Evolutionary conservation across 1,140 invertebrate species (phyloP), one percentile per base, ranked within the genome.

Genomic region (Drosophila erecta): DNA sequence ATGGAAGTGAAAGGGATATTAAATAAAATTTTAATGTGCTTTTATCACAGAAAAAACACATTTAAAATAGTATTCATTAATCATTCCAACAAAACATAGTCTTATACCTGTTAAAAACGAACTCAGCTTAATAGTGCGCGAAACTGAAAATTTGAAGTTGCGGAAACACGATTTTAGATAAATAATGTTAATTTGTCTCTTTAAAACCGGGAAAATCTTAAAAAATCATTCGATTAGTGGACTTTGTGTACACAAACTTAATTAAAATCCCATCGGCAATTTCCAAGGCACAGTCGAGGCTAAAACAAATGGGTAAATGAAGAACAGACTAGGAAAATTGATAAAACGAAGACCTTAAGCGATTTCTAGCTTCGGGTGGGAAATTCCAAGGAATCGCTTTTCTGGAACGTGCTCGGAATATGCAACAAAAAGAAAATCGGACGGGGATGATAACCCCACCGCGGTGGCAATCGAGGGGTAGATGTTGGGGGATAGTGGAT

Each of bases 301-400:
- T 17, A 4, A 17, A 35, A 40, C 41, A 43, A 59, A 62, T 22
- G 57, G 55, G 55, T 17, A 67, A 66, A 44, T 30, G 30, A 24
- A 49, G 55, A 70, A 70, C 17, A 57, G 41, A 66, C 66, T 76
- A n/a, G 35, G 55, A 37, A 53, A 62, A 80, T 58, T 54, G 64
- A 77, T 72, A 58, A 73, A 81, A 81, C 55, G 47, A 67, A 76
- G 61, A 76, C 73, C 76, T 17, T 59, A 76, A 59, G 72, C 72
- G 49, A 69, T 76, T 76, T 67, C 54, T 47, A 50, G 71, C 59
- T 75, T 46, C 35, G 49, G 54, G 50, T 58, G 72, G 54, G 61
- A 76, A 81, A 65, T 51, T 57, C 58, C 62, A 20, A 61, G 50
- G 81, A 85, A 84, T 67, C 78, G 60, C 62, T 71, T 76, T 76